These are phyloP conservation scores for Calyptommatus sinebrachiatus DNA, from an alignment of 2,113 vertebrate genomes.

Conservation along the genomic window DNA sequence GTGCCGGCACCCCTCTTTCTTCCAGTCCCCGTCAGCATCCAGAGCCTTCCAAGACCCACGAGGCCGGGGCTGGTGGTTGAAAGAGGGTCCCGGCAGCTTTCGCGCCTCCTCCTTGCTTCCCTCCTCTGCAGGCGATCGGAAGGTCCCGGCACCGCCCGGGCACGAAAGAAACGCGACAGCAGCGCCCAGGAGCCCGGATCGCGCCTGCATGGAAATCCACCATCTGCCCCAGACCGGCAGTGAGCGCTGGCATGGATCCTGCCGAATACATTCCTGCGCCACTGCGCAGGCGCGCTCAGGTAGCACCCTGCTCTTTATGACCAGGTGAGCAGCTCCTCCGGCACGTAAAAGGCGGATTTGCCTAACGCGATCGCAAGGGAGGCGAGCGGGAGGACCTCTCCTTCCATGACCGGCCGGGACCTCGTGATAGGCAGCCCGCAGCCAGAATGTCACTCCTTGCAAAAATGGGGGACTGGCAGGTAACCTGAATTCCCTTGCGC, in stretches of 20 bases:
- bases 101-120: not conserved
- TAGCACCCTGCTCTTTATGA: conserved; percentile 84
- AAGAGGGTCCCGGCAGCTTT: not conserved
- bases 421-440: conserved; percentile 56
- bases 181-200: not conserved
- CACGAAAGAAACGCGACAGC: not conserved
- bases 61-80: too few relatives aligned
- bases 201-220: conserved; percentile 67
- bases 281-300: conserved; percentile 89
- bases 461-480: conserved; percentile 97
- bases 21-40: not conserved
- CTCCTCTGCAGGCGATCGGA: not conserved
- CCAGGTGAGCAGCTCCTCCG: conserved; percentile 90
- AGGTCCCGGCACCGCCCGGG: not conserved
- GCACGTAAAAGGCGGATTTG: conserved; percentile 86
- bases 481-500: conserved; percentile 64
- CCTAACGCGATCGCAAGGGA: conserved; percentile 72
- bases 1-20: not conserved
- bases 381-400: conserved; percentile 76
- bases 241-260: conserved; percentile 55
- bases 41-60: not conserved
- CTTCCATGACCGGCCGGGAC: conserved; percentile 74
- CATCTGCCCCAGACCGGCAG: conserved; percentile 63
- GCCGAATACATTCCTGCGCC: conserved; percentile 69
- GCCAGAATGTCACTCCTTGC: conserved; percentile 90